Conservation (phyloP, 2,797 vertebrate species). For the Centroberyx gerrardi region DNA sequence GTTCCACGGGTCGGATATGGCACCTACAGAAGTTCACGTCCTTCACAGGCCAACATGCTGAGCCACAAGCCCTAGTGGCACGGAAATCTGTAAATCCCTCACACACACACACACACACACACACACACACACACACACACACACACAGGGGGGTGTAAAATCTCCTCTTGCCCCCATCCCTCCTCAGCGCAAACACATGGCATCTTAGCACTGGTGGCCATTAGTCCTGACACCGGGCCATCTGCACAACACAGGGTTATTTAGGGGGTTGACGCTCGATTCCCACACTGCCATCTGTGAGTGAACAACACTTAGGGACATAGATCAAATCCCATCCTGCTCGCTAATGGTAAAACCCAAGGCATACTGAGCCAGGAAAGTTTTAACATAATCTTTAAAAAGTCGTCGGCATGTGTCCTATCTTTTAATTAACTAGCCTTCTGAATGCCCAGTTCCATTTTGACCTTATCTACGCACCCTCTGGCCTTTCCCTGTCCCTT, state of each 20-base stretch:
- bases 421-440: constrained; percentile 65
- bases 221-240: constrained; percentile 62
- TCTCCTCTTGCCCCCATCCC: constrained; percentile 29
- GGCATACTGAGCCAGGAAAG: constrained; percentile 17
- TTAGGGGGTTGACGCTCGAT: constrained; percentile 48
- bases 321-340: constrained; percentile 25
- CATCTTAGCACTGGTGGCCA: constrained; percentile 56
- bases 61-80: constrained; percentile 18
- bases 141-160: constrained; percentile 23
- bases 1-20: constrained; percentile 22
- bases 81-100: constrained; percentile 49
- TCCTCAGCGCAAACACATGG: constrained; percentile 47
- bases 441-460: constrained; percentile 39
- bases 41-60: constrained; percentile 14
- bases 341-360: constrained; percentile 37
- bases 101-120: constrained; percentile 19
- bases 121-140: constrained; percentile 15
- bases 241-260: constrained; percentile 67
- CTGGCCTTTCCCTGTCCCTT: constrained; percentile 30
- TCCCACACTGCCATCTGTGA: constrained; percentile 65
- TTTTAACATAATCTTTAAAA: constrained; percentile 40
- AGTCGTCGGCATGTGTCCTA: constrained; percentile 6
- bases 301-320: neutral
- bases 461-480: constrained; percentile 50
- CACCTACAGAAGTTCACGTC: constrained; percentile 46